phyloP scores from a whole-genome alignment of 2,113 vertebrate species.

The Hypanus sabinus region DNA sequence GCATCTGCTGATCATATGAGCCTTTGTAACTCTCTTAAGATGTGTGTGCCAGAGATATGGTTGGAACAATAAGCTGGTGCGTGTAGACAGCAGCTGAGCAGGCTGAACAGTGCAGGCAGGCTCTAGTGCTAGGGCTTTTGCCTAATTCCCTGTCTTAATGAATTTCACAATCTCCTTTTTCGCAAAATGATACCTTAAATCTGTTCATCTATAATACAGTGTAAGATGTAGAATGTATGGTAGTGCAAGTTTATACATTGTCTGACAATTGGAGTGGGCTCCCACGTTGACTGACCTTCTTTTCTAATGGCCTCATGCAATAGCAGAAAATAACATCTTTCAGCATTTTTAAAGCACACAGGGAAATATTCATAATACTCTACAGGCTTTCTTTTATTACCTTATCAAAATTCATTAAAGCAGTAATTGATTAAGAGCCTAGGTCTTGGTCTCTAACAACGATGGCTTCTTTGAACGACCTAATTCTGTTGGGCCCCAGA shows the following conservation, averaged over 20 bases:
- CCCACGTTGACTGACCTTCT: not conserved
- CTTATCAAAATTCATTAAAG: too few relatives aligned
- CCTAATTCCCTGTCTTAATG: not conserved
- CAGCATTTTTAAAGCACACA: not conserved
- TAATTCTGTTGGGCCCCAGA: not conserved
- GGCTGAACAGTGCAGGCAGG: not conserved
- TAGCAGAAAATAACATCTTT: not conserved
- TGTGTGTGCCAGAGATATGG: not conserved
- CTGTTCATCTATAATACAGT: not conserved
- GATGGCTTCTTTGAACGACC: not conserved
- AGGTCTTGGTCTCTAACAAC: not conserved
- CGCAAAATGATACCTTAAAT: not conserved
- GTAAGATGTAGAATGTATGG: not conserved
- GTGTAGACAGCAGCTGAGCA: not conserved
- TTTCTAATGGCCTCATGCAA: not conserved
- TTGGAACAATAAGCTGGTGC: not conserved
- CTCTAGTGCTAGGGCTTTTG: not conserved
- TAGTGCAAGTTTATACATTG: not conserved
- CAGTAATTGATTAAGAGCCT: not conserved
- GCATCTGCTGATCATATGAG: not conserved
- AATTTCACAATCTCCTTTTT: not conserved
- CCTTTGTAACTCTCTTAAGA: not conserved
- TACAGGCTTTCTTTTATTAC: too few relatives aligned
- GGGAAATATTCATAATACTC: not conserved
- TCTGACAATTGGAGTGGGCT: not conserved